Percentiles rank a stretch among this genome's conserved stretches.
Conservation (phyloP, 2,113 vertebrate genomes). For the Centropristis striata region DNA sequence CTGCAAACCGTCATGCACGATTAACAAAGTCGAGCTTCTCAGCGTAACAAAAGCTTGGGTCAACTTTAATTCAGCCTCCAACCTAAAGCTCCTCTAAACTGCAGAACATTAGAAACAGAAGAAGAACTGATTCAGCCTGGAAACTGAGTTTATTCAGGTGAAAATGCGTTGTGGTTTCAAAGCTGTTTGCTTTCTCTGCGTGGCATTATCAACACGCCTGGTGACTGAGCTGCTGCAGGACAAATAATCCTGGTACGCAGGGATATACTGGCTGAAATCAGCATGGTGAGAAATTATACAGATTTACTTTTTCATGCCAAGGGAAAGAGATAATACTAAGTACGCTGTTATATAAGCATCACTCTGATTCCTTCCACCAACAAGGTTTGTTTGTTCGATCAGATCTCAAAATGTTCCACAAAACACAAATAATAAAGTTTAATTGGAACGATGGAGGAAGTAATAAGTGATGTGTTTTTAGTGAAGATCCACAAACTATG, state of each 20-base stretch:
- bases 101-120: constrained; percentile 19
- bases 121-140: background rate
- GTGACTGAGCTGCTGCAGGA: background rate
- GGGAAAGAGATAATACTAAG: background rate
- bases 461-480: no score
- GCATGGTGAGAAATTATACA: background rate
- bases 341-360: no score
- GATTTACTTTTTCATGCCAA: background rate
- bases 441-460: no score
- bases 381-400: no score
- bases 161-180: background rate
- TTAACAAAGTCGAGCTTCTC: background rate
- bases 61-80: constrained; percentile 2
- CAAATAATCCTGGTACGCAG: constrained; percentile 2
- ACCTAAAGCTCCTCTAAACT: background rate
- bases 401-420: no score
- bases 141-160: constrained; percentile 10
- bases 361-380: no score
- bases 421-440: no score
- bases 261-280: background rate
- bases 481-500: background rate
- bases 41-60: constrained; percentile 33
- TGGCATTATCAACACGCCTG: background rate
- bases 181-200: constrained; percentile 31
- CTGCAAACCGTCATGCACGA: background rate